Percentiles rank a stretch among this genome's conserved stretches.
Evolutionary conservation across 2,113 vertebrate species (phyloP).

Genomic region (Gallinago paraguaiae): DNA sequence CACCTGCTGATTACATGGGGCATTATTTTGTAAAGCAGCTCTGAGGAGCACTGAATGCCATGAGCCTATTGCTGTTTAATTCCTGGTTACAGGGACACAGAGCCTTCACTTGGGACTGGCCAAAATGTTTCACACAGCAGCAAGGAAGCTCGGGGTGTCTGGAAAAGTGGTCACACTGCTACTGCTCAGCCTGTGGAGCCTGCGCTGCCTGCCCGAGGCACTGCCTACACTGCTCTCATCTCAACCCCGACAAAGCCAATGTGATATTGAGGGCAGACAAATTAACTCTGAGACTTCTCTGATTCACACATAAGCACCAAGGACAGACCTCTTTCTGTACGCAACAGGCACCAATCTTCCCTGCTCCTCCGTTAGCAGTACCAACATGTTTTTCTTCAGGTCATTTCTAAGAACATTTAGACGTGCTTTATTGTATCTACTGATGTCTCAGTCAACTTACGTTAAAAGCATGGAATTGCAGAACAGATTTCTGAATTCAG

Average conservation of each 20-base stretch:
- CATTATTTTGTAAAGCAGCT: not conserved
- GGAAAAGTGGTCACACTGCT: not conserved
- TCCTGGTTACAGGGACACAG: accelerated
- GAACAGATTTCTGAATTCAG: not conserved
- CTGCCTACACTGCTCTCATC: not conserved
- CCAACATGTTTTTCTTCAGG: not conserved
- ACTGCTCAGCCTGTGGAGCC: not conserved
- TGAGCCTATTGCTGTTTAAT: accelerated
- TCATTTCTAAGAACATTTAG: not conserved
- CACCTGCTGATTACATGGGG: accelerated
- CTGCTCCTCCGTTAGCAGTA: not conserved
- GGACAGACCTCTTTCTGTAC: not conserved
- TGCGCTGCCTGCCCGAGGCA: not conserved
- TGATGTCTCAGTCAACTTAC: not conserved
- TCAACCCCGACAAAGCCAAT: not conserved
- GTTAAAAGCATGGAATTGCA: not conserved
- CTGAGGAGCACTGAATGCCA: accelerated
- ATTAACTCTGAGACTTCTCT: not conserved
- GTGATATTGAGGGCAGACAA: not conserved
- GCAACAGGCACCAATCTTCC: not conserved
- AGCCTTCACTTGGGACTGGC: not conserved
- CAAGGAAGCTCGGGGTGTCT: not conserved
- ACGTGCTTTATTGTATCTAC: not conserved
- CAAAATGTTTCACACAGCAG: not conserved
- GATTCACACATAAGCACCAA: not conserved